Evolutionary conservation across 2,797 vertebrate species (phyloP).

Genomic region (Thalassophryne amazonica): DNA sequence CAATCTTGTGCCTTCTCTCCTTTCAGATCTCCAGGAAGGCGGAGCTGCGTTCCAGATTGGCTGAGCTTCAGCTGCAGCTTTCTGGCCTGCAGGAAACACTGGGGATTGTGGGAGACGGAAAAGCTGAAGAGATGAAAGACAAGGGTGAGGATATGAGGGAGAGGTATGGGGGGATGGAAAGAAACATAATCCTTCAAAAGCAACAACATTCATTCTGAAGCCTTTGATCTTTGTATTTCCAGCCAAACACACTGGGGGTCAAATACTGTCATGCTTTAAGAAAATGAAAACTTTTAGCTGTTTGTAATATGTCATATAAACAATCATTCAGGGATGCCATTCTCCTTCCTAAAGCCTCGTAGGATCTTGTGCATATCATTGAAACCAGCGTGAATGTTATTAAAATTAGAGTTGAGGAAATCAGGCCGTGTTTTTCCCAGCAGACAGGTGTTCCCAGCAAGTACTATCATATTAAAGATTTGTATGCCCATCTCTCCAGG

Average conservation of each 20-base stretch:
- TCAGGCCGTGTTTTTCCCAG: neutral
- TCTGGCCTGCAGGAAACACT: slow-evolving; percentile 81
- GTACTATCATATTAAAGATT: slow-evolving; percentile 5
- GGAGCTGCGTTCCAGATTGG: slow-evolving; percentile 84
- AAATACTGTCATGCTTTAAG: slow-evolving; percentile 46
- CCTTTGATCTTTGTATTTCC: slow-evolving; percentile 64
- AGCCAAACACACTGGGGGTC: slow-evolving; percentile 54
- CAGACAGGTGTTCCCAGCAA: slow-evolving; percentile 13
- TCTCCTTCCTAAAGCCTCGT: neutral
- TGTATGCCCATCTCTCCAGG: slow-evolving; percentile 20
- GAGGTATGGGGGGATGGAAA: slow-evolving; percentile 43
- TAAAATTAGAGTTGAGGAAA: slow-evolving; percentile 19
- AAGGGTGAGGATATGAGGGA: slow-evolving; percentile 79
- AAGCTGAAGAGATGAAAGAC: slow-evolving; percentile 83
- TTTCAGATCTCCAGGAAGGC: slow-evolving; percentile 82
- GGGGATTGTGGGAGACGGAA: slow-evolving; percentile 74
- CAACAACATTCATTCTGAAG: slow-evolving; percentile 66
- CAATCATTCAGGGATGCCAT: slow-evolving; percentile 27
- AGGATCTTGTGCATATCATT: slow-evolving; percentile 5
- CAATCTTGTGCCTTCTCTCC: slow-evolving; percentile 55
- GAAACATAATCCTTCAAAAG: slow-evolving; percentile 67
- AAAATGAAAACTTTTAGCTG: slow-evolving; percentile 27
- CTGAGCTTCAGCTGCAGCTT: slow-evolving; percentile 83
- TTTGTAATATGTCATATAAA: slow-evolving; percentile 31
- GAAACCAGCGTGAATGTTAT: slow-evolving; percentile 14